Evolutionary conservation across 2,113 vertebrate species (phyloP).

Genomic region (Laterallus jamaicensis): DNA sequence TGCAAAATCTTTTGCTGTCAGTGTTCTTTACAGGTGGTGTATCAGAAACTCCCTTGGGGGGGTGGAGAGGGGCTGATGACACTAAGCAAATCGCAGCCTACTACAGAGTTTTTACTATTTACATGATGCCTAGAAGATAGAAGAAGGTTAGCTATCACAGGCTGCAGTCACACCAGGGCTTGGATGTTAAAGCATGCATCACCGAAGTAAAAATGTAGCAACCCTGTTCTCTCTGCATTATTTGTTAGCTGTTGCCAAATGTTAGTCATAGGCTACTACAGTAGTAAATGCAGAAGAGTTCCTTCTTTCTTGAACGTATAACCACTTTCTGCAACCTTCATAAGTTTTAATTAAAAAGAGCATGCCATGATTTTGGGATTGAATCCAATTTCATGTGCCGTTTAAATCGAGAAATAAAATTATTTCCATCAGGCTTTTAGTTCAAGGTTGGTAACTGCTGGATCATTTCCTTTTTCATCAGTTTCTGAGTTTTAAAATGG

Average conservation of each 20-base stretch:
- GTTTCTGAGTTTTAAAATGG: conserved; percentile 58
- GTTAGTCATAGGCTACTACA: background rate
- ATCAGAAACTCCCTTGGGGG: background rate
- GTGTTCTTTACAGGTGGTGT: background rate
- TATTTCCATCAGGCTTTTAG: conserved; percentile 56
- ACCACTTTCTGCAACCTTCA: background rate
- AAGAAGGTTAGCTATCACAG: background rate
- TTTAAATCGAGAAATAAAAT: conserved; percentile 68
- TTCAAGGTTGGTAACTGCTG: conserved; percentile 51
- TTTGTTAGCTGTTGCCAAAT: background rate
- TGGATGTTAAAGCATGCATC: background rate
- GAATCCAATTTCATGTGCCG: conserved; percentile 50
- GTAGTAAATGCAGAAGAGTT: background rate
- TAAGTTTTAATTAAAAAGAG: conserved; percentile 65
- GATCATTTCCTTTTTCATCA: conserved; percentile 64
- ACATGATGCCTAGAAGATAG: background rate
- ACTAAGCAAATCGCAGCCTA: background rate
- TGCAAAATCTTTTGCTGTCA: background rate
- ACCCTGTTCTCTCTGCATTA: background rate
- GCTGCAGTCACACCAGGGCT: background rate
- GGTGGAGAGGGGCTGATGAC: background rate
- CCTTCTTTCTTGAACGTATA: background rate
- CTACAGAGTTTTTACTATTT: background rate
- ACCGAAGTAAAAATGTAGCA: background rate
- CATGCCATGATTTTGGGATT: conserved; percentile 49